phyloP scores from a whole-genome alignment of 1,140 invertebrate genomes.

The Heliconius hewitsoni region DNA sequence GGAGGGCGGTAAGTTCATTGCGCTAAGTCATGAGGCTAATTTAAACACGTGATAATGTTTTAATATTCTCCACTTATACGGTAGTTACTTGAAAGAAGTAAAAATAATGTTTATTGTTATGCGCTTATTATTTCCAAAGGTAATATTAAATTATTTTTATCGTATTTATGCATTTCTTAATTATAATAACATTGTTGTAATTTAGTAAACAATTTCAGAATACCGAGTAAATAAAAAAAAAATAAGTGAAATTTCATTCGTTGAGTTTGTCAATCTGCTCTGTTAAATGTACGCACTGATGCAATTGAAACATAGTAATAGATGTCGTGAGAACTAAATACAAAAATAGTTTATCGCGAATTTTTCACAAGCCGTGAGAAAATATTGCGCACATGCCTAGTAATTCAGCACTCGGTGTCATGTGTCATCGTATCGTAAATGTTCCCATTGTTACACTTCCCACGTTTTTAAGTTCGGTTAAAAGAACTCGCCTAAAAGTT shows the following conservation, averaged over 20 bases:
- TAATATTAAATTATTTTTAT: too few species aligned
- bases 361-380: slow-evolving; percentile 35
- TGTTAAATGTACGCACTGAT: background rate
- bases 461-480: slow-evolving; percentile 18
- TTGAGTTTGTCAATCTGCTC: background rate
- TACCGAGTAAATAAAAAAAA: background rate
- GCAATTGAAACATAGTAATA: background rate
- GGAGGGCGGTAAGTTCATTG: slow-evolving; percentile 8
- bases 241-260: background rate
- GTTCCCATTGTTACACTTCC: slow-evolving; percentile 32
- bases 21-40: background rate
- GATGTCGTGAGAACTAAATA: slow-evolving; percentile 28
- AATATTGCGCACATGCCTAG: slow-evolving; percentile 24
- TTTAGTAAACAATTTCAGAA: too few species aligned
- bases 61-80: background rate
- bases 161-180: too few species aligned
- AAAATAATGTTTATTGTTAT: too few species aligned
- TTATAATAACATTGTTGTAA: too few species aligned
- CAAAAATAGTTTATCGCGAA: slow-evolving; percentile 15
- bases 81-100: too few species aligned
- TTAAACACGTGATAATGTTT: background rate
- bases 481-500: too few species aligned
- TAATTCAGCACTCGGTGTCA: slow-evolving; percentile 21
- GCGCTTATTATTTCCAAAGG: too few species aligned
- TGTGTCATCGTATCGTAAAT: slow-evolving; percentile 31